Conservation (phyloP, 2,113 vertebrate species). For the Sceloporus undulatus region DNA sequence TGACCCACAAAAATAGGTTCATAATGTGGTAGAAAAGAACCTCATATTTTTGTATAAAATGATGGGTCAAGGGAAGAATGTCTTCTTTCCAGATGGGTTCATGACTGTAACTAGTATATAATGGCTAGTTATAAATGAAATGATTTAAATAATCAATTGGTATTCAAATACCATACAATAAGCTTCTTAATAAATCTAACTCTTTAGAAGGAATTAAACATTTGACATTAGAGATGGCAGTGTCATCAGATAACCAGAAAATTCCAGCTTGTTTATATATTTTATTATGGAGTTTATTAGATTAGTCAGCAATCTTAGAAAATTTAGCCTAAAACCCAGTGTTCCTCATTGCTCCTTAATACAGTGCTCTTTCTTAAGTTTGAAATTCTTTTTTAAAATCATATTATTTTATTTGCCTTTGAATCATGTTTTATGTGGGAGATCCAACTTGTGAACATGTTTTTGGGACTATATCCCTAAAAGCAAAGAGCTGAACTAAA, state of each 20-base stretch:
- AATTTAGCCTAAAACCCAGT: conserved; percentile 54
- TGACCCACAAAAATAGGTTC: conserved; percentile 72
- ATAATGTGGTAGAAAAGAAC: conserved; percentile 67
- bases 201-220: conserved; percentile 65
- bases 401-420: conserved; percentile 66
- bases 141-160: conserved; percentile 73
- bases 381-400: conserved; percentile 44
- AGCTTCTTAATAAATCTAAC: conserved; percentile 71
- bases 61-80: conserved; percentile 59
- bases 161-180: conserved; percentile 75
- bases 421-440: conserved; percentile 28
- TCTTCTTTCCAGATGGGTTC: conserved; percentile 51
- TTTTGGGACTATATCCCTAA: conserved; percentile 51
- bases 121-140: conserved; percentile 71
- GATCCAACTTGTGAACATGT: background rate
- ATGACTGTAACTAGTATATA: conserved; percentile 57
- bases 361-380: conserved; percentile 56
- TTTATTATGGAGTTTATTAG: conserved; percentile 59
- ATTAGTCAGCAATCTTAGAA: conserved; percentile 61
- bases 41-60: conserved; percentile 68
- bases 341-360: conserved; percentile 52
- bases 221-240: conserved; percentile 59
- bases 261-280: conserved; percentile 55
- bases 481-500: conserved; percentile 52
- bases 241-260: conserved; percentile 63